A percentile compares a stretch with the other conserved stretches of the same genome.
phyloP scores from a whole-genome alignment of 2,888 invertebrate species.

The Conomelus anceps region DNA sequence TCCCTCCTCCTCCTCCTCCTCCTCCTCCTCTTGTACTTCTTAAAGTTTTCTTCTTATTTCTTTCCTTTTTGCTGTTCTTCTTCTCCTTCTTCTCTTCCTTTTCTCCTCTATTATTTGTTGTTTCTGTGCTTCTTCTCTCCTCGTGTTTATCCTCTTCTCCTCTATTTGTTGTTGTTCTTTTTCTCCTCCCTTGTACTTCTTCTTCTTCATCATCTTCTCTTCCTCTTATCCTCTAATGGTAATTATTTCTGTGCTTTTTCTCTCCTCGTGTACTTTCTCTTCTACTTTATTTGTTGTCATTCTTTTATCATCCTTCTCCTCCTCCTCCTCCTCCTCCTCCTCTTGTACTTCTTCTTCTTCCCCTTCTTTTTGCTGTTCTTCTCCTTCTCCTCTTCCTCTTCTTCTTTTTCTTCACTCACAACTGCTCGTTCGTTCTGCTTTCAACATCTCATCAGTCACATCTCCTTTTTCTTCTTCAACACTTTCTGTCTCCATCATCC shows the following conservation, averaged over 20 bases:
- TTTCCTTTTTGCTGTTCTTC: background rate
- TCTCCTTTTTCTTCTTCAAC: background rate
- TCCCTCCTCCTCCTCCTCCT: background rate
- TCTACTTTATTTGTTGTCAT: background rate
- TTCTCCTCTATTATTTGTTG: too few species aligned
- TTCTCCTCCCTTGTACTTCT: too few species aligned
- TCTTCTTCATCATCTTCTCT: too few species aligned
- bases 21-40: background rate
- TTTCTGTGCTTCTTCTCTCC: too few species aligned
- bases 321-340: background rate
- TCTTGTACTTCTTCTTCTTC: background rate
- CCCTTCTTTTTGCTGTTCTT: background rate
- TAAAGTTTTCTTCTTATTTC: background rate
- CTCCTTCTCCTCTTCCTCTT: background rate
- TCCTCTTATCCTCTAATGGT: background rate
- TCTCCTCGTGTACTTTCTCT: background rate
- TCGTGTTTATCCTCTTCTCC: too few species aligned
- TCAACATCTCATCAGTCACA: background rate
- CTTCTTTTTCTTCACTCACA: background rate
- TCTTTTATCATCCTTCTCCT: background rate
- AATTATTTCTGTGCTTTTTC: background rate
- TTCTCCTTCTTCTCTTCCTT: too few species aligned
- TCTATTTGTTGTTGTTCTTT: too few species aligned
- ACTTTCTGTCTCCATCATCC: background rate
- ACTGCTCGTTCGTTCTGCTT: too few species aligned